Evolutionary conservation across 2,113 vertebrate species (phyloP).

Genomic region (Oxygymnocypris stewartii): DNA sequence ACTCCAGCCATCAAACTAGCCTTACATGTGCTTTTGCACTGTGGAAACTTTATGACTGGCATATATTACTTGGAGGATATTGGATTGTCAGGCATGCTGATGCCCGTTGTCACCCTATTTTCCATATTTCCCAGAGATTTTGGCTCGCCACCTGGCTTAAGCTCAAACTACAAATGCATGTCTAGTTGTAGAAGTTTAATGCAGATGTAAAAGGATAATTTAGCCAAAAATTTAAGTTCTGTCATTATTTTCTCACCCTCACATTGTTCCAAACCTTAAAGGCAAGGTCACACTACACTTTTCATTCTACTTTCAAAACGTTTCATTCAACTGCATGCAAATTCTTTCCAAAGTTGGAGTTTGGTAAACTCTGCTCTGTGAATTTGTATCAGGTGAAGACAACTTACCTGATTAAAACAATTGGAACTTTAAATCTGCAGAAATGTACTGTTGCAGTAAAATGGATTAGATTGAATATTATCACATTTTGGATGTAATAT

Average conservation of each 20-base stretch:
- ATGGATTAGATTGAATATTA: neutral
- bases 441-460: neutral
- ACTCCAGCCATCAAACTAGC: conserved; percentile 9
- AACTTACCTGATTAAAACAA: neutral
- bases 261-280: neutral
- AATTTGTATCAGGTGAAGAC: neutral
- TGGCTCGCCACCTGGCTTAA: neutral
- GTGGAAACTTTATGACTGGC: neutral
- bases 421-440: neutral
- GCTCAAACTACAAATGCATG: conserved; percentile 3
- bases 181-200: neutral
- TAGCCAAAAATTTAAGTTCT: neutral
- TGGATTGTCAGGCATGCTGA: conserved; percentile 3
- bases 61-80: neutral
- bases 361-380: neutral
- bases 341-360: neutral
- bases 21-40: conserved; percentile 23
- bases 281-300: neutral
- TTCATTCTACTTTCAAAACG: too few relatives aligned
- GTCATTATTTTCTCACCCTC: neutral
- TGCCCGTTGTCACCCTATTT: conserved; percentile 13
- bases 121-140: conserved; percentile 1
- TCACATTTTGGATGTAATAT: neutral
- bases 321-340: neutral
- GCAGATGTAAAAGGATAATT: neutral